Percentiles rank a stretch among this genome's conserved stretches.
These are phyloP conservation scores for Asbolus verrucosus DNA, from an alignment of 1,140 invertebrate species.

Conservation along the genomic window DNA sequence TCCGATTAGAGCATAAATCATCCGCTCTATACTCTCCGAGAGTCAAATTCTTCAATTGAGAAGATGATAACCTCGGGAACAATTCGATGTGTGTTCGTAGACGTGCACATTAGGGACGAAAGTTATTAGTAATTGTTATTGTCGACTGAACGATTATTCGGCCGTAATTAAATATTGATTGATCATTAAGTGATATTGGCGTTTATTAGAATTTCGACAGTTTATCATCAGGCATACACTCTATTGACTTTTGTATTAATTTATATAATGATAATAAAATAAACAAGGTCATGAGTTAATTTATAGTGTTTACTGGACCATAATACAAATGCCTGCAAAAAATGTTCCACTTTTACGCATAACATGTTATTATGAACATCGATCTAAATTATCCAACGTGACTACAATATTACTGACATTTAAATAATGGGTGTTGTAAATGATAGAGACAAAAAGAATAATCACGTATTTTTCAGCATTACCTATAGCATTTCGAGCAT, in stretches of 20 bases:
- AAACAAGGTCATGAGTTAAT: constrained; percentile 43
- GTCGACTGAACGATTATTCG: too few relatives aligned
- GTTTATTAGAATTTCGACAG: constrained; percentile 16
- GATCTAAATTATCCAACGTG: constrained; percentile 37
- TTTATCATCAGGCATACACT: constrained; percentile 21
- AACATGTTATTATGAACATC: constrained; percentile 35
- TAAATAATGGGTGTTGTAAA: constrained; percentile 38
- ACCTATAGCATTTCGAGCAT: constrained; percentile 8
- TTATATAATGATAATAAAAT: constrained; percentile 43
- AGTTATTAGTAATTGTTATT: too few relatives aligned
- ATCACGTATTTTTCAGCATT: constrained; percentile 11
- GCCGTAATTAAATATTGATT: constrained; percentile 16
- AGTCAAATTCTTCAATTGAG: too few relatives aligned
- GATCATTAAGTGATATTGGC: not conserved
- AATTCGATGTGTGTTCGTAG: too few relatives aligned
- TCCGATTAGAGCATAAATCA: too few relatives aligned
- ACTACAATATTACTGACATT: constrained; percentile 39
- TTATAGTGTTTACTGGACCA: constrained; percentile 44
- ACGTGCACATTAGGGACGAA: too few relatives aligned
- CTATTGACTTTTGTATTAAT: constrained; percentile 43
- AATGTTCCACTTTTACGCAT: constrained; percentile 38
- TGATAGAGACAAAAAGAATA: constrained; percentile 33
- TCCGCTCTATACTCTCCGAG: too few relatives aligned
- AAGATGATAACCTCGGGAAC: too few relatives aligned
- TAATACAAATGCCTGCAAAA: constrained; percentile 32